Evolutionary conservation across 2,888 invertebrate genomes (phyloP).

Genomic region (Ophion ventricosus): DNA sequence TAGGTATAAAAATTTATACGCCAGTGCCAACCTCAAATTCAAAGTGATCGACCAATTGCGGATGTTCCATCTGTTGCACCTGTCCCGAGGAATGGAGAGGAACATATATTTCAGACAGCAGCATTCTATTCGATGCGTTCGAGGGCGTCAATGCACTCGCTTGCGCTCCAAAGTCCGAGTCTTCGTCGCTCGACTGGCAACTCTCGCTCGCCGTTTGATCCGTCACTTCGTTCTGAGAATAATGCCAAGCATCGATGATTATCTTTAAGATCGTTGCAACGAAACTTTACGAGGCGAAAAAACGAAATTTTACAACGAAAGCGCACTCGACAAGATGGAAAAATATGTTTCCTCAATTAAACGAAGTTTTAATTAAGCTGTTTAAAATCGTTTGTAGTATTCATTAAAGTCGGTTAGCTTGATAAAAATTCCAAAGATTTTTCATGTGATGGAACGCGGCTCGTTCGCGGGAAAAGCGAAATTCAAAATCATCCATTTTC

Average conservation of each 20-base stretch:
- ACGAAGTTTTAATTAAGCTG: neutral
- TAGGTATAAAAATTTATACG: neutral
- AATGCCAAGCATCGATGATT: slow-evolving; percentile 4
- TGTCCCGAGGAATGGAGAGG: slow-evolving; percentile 62
- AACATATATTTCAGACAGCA: slow-evolving; percentile 65
- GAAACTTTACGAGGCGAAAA: too few species aligned
- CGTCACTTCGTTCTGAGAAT: slow-evolving; percentile 74
- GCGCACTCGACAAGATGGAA: too few species aligned
- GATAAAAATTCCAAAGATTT: neutral
- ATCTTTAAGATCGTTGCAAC: neutral
- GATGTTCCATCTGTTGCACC: slow-evolving; percentile 54
- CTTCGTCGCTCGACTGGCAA: slow-evolving; percentile 79
- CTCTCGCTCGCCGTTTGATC: slow-evolving; percentile 79
- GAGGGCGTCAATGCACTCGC: slow-evolving; percentile 67
- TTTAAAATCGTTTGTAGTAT: neutral
- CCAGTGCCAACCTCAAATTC: slow-evolving; percentile 63
- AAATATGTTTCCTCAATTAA: neutral
- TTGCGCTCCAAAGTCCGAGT: slow-evolving; percentile 75
- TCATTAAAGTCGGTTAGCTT: neutral
- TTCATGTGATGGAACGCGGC: neutral
- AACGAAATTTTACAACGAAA: too few species aligned
- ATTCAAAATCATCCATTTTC: slow-evolving; percentile 7
- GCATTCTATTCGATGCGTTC: slow-evolving; percentile 71
- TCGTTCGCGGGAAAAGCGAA: neutral
- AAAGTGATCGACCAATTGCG: slow-evolving; percentile 63